These are phyloP conservation scores for Tetragonula clypearis DNA, from an alignment of 1,140 invertebrate genomes.

Conservation along the genomic window DNA sequence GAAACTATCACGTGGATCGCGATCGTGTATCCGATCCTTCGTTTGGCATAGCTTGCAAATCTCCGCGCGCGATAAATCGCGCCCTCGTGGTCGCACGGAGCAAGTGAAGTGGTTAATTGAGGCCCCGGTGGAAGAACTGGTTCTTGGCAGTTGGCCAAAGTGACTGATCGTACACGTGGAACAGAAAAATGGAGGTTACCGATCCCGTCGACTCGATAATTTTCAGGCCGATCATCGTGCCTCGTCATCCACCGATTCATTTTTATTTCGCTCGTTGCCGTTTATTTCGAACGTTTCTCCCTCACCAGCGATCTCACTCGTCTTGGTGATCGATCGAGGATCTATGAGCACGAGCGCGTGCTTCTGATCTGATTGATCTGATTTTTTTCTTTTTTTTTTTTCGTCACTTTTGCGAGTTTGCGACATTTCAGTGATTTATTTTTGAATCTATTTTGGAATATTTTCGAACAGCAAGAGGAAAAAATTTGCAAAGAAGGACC, in stretches of 20 bases:
- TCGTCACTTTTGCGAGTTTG: too few species aligned
- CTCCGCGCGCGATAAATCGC: constrained; percentile 45
- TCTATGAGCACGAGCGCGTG: too few species aligned
- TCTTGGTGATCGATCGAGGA: too few species aligned
- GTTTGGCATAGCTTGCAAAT: constrained; percentile 46
- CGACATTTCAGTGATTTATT: too few species aligned
- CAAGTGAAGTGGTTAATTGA: constrained; percentile 46
- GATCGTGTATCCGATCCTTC: background rate
- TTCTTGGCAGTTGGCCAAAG: constrained; percentile 34
- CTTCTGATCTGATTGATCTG: too few species aligned
- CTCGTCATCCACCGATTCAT: background rate
- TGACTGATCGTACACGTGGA: constrained; percentile 28
- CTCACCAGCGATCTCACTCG: background rate
- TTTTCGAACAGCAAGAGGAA: too few species aligned
- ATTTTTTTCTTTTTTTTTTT: too few species aligned
- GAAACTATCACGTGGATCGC: background rate
- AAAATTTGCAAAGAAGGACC: too few species aligned
- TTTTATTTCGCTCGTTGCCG: background rate
- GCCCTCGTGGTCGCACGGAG: background rate
- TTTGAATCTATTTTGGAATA: too few species aligned
- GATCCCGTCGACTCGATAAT: constrained; percentile 8
- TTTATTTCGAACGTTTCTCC: background rate
- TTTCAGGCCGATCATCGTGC: background rate
- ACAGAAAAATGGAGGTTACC: constrained; percentile 4
- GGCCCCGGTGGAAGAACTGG: constrained; percentile 22